Base-by-base conservation (phyloP, 2,113 vertebrate genomes). In the Silurus glanis region DNA sequence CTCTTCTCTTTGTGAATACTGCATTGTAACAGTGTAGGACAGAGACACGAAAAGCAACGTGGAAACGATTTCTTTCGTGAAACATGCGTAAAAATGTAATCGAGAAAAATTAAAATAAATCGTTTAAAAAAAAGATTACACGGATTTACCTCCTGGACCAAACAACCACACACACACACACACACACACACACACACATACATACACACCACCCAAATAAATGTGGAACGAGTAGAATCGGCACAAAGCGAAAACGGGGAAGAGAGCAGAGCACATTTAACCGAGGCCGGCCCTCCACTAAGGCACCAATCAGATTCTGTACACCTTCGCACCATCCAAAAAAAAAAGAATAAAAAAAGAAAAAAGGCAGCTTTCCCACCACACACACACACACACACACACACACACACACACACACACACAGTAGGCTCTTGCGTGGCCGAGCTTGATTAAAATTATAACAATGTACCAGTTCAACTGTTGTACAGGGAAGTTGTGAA, bases 231-330 rank as follows among this genome's bases (percentile, higher is more conserved):
- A 59, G 83, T 78, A 86, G 80, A 69, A 61, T 55, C 62, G 72
- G 47, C 53, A 51, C 8, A n/a, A 69, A 55, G 45, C 56, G 58
- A 47, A 37, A 56, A 71, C 16, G 51, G 37, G 55, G 58, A 83
- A 82, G 28, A 82, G 23, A 85, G 64, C 67, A 66, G 71, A 9
- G 28, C 62, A 78, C 75, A 72, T 80, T 66, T 75, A 86, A 64
- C 56, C 62, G 37, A 78, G 47, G 23, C 79, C 55, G 49, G 64
- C 83, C 76, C 83, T 83, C 80, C 86, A 83, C 83, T 56, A 85
- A 89, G 86, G 88, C 88, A 89, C 80, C 88, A 74, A 37, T 85
- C 83, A 87, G 59, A 71, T 80, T 37, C 80, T 75, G 51, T 59
- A 67, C 75, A 59, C 78, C 55, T 19, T 53, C 71, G 83, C 53